Percentiles rank a stretch among this genome's conserved stretches.
These are phyloP conservation scores for Bucorvus abyssinicus DNA, from an alignment of 2,797 vertebrate species.

Conservation along the genomic window DNA sequence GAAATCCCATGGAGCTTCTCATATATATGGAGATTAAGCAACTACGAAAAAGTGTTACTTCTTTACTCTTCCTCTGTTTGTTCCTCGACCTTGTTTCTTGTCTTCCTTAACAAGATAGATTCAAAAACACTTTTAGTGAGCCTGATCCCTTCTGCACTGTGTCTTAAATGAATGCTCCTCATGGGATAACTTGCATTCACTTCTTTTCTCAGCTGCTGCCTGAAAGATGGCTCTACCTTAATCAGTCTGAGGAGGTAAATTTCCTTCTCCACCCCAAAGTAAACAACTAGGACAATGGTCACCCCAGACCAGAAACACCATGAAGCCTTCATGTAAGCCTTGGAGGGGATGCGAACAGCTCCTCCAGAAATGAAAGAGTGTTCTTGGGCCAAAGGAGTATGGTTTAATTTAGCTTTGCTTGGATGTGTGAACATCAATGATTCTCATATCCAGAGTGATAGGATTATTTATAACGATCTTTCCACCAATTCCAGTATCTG, in stretches of 20 bases:
- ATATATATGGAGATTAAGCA: neutral
- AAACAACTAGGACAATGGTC: neutral
- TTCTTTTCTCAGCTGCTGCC: neutral
- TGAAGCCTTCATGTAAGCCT: neutral
- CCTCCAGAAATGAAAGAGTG: neutral
- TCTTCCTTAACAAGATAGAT: neutral
- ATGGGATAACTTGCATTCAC: fast-evolving
- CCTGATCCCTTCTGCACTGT: neutral
- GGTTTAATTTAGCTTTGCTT: neutral
- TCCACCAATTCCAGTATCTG: neutral
- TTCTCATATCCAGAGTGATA: neutral
- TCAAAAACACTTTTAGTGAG: neutral
- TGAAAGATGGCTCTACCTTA: neutral
- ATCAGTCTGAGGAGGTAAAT: neutral
- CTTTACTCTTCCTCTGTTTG: neutral
- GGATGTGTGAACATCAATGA: neutral
- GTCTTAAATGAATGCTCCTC: neutral
- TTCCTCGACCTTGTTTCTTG: neutral
- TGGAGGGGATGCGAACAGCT: neutral
- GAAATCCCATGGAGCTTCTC: neutral
- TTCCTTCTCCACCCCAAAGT: neutral
- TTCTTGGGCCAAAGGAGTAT: neutral
- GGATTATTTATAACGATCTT: neutral
- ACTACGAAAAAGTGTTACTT: neutral
- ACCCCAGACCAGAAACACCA: neutral